Percentiles rank a stretch among this genome's conserved stretches.
Conservation (phyloP, 30 jellyfish, hydroid and myxozoan species). For the Clytia hemisphaerica region DNA sequence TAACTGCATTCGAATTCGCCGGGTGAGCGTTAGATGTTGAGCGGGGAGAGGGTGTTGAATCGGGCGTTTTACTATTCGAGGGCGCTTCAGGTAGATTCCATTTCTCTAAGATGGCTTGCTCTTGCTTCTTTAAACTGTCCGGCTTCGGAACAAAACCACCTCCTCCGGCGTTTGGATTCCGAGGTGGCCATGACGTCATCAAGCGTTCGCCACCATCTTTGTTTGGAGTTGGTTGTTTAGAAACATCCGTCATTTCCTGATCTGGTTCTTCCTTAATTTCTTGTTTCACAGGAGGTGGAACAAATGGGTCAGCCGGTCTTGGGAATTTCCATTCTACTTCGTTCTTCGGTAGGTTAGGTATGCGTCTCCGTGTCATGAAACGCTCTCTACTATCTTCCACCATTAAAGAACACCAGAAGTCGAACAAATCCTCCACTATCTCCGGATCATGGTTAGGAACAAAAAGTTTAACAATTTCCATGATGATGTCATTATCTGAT, state of each 20-base stretch:
- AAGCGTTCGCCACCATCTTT: background rate
- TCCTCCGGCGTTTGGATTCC: constrained; percentile 6
- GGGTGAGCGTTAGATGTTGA: too few species aligned
- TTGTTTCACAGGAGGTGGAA: too few species aligned
- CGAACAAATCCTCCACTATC: background rate
- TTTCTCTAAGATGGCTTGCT: background rate
- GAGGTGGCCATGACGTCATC: constrained; percentile 22
- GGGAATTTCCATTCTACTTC: constrained; percentile 1
- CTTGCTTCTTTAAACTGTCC: background rate
- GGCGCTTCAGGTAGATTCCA: constrained; percentile 26
- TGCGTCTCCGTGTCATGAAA: constrained; percentile 1
- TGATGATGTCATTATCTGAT: background rate
- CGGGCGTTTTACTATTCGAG: background rate
- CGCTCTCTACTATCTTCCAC: background rate
- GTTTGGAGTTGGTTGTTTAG: background rate
- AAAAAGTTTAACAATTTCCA: background rate
- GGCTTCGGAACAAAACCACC: background rate
- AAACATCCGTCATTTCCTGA: background rate
- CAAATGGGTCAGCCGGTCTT: background rate
- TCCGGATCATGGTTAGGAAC: background rate
- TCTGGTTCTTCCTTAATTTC: too few species aligned
- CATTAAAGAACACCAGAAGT: background rate
- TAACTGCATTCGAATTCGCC: background rate
- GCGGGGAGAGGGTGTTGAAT: background rate
- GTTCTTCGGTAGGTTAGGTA: constrained; percentile 15